phyloP scores from a whole-genome alignment of 2,888 invertebrate genomes.

The Lottia gigantea region DNA sequence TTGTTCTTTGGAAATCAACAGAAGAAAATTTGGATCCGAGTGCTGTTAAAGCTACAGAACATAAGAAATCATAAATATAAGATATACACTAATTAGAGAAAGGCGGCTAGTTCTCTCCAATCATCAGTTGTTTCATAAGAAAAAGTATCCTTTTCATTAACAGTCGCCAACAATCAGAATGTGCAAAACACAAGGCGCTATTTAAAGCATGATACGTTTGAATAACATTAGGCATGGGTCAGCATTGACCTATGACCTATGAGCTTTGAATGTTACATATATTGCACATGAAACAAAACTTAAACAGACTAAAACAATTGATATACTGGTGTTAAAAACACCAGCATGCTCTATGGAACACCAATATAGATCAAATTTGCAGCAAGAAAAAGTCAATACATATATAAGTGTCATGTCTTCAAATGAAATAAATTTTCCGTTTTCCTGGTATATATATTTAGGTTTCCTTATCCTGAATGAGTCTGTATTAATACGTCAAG shows the following conservation, averaged over 20 bases:
- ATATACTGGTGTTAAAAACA: background rate
- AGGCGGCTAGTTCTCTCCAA: background rate
- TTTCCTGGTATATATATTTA: slow-evolving; percentile 10
- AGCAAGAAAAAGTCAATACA: slow-evolving; percentile 11
- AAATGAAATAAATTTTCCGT: slow-evolving; percentile 10
- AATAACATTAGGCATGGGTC: background rate
- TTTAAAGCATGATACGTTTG: slow-evolving; percentile 11
- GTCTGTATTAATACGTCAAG: slow-evolving; percentile 7
- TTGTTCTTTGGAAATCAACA: background rate
- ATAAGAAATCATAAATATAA: background rate
- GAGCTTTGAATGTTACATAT: slow-evolving; percentile 10
- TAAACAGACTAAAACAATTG: slow-evolving; percentile 10
- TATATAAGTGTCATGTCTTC: slow-evolving; percentile 11
- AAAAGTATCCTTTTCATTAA: no score
- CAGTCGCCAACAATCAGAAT: slow-evolving; percentile 5
- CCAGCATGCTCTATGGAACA: slow-evolving; percentile 6
- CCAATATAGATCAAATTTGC: slow-evolving; percentile 10
- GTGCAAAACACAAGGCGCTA: slow-evolving; percentile 10
- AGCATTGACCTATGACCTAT: background rate
- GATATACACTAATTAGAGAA: slow-evolving; percentile 1
- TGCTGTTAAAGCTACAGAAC: background rate
- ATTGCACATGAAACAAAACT: slow-evolving; percentile 10
- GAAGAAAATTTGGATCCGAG: background rate
- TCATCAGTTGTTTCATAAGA: background rate
- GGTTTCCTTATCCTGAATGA: slow-evolving; percentile 10